A percentile compares a stretch with the other conserved stretches of the same genome.
Evolutionary conservation across 1,140 invertebrate genomes (phyloP).

Genomic region (Zaprionus kolodkinae): DNA sequence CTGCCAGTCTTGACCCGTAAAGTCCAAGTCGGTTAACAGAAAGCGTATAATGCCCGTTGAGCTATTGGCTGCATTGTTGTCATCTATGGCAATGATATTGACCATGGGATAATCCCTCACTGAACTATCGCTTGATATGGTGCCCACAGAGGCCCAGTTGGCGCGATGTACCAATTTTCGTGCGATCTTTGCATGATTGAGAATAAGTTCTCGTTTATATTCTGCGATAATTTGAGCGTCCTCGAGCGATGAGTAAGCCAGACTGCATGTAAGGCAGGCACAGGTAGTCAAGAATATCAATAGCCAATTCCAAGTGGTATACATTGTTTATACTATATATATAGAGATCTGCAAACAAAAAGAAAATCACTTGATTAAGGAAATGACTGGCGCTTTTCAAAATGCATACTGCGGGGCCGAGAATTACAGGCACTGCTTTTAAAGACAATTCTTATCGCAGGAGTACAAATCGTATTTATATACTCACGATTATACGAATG

Average conservation of each 20-base stretch:
- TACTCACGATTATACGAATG: not conserved
- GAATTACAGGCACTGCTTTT: not conserved
- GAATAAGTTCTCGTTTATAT: slow-evolving; percentile 31
- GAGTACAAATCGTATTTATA: not conserved
- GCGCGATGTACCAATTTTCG: slow-evolving; percentile 84
- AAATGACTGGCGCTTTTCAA: not conserved
- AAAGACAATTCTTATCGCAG: slow-evolving; percentile 14
- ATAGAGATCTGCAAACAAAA: slow-evolving; percentile 3
- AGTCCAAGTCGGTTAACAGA: slow-evolving; percentile 91
- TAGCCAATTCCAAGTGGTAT: slow-evolving; percentile 20
- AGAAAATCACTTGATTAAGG: not conserved
- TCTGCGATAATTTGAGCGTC: slow-evolving; percentile 61
- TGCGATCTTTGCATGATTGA: slow-evolving; percentile 83
- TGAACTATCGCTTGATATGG: slow-evolving; percentile 87
- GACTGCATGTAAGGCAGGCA: slow-evolving; percentile 5
- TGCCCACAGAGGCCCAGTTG: slow-evolving; percentile 91
- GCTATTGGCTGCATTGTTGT: slow-evolving; percentile 86
- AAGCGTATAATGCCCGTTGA: slow-evolving; percentile 91
- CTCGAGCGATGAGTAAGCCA: slow-evolving; percentile 56
- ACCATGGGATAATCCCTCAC: slow-evolving; percentile 90
- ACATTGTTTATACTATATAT: slow-evolving; percentile 27
- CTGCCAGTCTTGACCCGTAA: slow-evolving; percentile 89
- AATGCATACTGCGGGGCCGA: slow-evolving; percentile 11
- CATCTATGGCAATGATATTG: slow-evolving; percentile 90
- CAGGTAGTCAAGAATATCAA: slow-evolving; percentile 40